Evolutionary conservation across 92 coral and sea anemone genomes (phyloP).

Genomic region (Nematostella vectensis): DNA sequence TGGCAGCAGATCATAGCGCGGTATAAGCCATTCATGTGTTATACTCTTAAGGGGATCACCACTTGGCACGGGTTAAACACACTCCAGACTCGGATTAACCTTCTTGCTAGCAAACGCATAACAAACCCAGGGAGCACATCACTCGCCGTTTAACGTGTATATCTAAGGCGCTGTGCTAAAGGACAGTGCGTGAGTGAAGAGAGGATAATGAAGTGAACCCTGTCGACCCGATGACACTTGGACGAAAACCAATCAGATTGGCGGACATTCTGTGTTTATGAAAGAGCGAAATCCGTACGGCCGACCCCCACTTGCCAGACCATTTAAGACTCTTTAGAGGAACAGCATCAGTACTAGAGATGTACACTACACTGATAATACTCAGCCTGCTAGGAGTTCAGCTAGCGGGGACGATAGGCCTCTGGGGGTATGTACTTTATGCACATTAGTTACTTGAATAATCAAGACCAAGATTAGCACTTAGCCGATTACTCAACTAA

Average conservation of each 20-base stretch:
- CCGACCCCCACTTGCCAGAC: slow-evolving; percentile 2
- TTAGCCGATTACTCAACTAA: slow-evolving; percentile 45
- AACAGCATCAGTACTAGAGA: neutral
- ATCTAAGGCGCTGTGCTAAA: neutral
- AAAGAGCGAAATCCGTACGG: slow-evolving; percentile 7
- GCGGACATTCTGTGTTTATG: slow-evolving; percentile 1
- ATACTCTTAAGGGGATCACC: too few relatives aligned
- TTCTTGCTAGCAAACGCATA: too few relatives aligned
- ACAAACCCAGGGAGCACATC: too few relatives aligned
- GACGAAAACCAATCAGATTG: slow-evolving; percentile 7
- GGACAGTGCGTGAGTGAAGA: neutral
- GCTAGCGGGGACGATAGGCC: slow-evolving; percentile 8
- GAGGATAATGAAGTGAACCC: neutral
- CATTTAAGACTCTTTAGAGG: slow-evolving; percentile 2
- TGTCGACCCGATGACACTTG: slow-evolving; percentile 5
- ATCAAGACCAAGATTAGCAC: slow-evolving; percentile 37
- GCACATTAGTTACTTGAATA: slow-evolving; percentile 11
- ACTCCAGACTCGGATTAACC: too few relatives aligned
- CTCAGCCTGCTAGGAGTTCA: slow-evolving; percentile 5
- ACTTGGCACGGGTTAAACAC: too few relatives aligned
- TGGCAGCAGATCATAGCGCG: too few relatives aligned
- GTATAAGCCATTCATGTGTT: too few relatives aligned
- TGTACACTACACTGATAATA: slow-evolving; percentile 13
- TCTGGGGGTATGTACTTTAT: slow-evolving; percentile 33
- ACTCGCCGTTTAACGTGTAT: too few relatives aligned